Evolutionary conservation across 2,888 invertebrate species (phyloP), one percentile per base, ranked within the genome.

Genomic region (Andrena praecox): DNA sequence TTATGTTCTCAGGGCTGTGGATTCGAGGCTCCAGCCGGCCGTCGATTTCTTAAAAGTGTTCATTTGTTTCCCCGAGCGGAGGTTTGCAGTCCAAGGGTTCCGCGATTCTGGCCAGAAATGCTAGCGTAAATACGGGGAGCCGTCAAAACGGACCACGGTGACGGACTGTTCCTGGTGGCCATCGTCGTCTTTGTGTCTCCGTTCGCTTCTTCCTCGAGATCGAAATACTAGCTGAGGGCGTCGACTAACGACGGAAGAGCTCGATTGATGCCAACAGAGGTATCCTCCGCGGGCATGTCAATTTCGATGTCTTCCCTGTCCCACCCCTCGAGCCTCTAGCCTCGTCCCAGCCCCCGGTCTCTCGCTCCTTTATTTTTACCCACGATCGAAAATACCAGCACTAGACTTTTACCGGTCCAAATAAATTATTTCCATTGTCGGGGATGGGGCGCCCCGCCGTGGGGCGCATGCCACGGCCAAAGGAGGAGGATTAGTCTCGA

Each of bases 261-360:
- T 63, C 82, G 85, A 89, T 82, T 88, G 87, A 80, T 80, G 77
- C 80, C 33, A 78, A 56, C 73, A 29, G 75, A 71, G 74, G 54
- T 74, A 85, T 84, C 72, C 84, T 88, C 82, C 31, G 56, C 72
- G 80, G 82, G 72, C 78, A 80, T 68, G 85, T 84, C 89, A 86
- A 84, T 88, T 86, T 85, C 78, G 79, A 75, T 54, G 77, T 75
- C 79, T 70, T 48, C 52, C 62, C 42, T 20, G 50, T 20, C 27
- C 8, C 42, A 33, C 54, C 54, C 54, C 42, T 42, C 31, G 50
- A 20, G 52, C 48, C 50, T 16, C 59, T 54, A 29, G 33, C 62
- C 70, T 72, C 56, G 54, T 56, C 60, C 42, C 35, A 42, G 0
- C 3, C 66, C 31, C 42, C 42, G 12, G 42, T 12, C 66, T 27